Percentiles rank a stretch among this genome's conserved stretches.
These are phyloP conservation scores for Tenebrio molitor DNA, from an alignment of 1,140 invertebrate genomes.

Conservation along the genomic window DNA sequence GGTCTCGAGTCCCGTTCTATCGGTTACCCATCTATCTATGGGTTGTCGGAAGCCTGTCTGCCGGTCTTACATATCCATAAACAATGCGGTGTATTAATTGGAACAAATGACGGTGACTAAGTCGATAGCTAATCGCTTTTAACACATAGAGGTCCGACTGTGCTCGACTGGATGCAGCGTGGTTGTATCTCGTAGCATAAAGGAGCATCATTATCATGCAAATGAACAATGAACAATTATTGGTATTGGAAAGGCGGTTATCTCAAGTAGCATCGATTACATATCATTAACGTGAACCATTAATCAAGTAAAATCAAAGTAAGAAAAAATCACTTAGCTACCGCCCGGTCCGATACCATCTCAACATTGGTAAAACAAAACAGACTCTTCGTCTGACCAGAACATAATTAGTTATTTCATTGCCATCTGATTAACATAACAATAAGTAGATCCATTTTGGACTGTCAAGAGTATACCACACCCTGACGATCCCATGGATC, in stretches of 20 bases:
- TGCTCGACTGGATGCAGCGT: neutral
- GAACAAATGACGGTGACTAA: neutral
- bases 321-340: constrained; percentile 47
- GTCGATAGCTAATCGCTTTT: constrained; percentile 19
- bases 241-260: constrained; percentile 35
- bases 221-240: constrained; percentile 38
- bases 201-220: constrained; percentile 24
- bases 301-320: constrained; percentile 43
- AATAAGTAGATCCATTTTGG: constrained; percentile 49
- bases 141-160: neutral
- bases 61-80: neutral
- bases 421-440: constrained; percentile 51
- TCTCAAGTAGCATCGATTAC: constrained; percentile 43
- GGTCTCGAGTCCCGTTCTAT: too few relatives aligned
- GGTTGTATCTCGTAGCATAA: neutral
- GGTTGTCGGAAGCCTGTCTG: too few relatives aligned
- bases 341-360: constrained; percentile 40
- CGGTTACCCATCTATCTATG: too few relatives aligned
- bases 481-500: constrained; percentile 11
- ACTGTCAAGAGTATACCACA: constrained; percentile 47
- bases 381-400: constrained; percentile 30
- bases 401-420: constrained; percentile 51
- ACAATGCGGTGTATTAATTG: constrained; percentile 8
- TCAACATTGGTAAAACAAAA: constrained; percentile 50
- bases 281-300: constrained; percentile 41